phyloP scores from a whole-genome alignment of 92 coral and sea anemone species.

The Blastomussa wellsi region DNA sequence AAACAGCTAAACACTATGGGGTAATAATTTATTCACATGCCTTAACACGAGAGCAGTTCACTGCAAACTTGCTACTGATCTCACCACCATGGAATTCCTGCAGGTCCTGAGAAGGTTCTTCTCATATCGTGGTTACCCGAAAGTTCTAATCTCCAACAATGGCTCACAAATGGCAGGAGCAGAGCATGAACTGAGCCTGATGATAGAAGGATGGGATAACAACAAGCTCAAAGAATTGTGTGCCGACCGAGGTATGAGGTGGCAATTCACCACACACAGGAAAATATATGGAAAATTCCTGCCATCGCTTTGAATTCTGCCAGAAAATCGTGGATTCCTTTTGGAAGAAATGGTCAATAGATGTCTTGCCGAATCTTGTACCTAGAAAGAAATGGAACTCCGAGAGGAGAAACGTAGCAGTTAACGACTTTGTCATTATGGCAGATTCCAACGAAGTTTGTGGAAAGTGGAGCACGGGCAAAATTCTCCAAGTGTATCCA shows the following conservation, averaged over 20 bases:
- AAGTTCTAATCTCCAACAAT: too few relatives aligned
- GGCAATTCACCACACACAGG: constrained; percentile 29
- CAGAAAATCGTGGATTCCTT: constrained; percentile 52
- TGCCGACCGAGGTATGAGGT: too few relatives aligned
- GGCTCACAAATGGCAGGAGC: too few relatives aligned
- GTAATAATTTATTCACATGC: constrained; percentile 56
- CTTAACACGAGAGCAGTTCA: constrained; percentile 57
- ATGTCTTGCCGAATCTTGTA: constrained; percentile 53
- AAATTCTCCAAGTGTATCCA: too few relatives aligned
- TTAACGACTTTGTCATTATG: constrained; percentile 46
- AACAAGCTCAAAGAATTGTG: too few relatives aligned
- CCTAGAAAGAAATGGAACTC: constrained; percentile 49
- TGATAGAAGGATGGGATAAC: too few relatives aligned
- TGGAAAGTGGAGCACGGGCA: background rate
- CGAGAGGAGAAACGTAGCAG: constrained; percentile 35
- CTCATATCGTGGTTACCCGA: constrained; percentile 48
- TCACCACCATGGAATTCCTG: constrained; percentile 58
- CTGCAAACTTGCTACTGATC: constrained; percentile 56
- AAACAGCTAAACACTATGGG: constrained; percentile 55
- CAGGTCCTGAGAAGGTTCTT: constrained; percentile 68
- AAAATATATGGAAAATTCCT: constrained; percentile 50
- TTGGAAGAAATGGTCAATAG: constrained; percentile 62
- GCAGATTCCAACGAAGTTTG: background rate
- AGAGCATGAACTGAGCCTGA: too few relatives aligned
- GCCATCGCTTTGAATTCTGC: constrained; percentile 52